Percentiles rank a stretch among this genome's conserved stretches.
phyloP scores from a whole-genome alignment of 2,113 vertebrate species.

The Pituophis catenifer region DNA sequence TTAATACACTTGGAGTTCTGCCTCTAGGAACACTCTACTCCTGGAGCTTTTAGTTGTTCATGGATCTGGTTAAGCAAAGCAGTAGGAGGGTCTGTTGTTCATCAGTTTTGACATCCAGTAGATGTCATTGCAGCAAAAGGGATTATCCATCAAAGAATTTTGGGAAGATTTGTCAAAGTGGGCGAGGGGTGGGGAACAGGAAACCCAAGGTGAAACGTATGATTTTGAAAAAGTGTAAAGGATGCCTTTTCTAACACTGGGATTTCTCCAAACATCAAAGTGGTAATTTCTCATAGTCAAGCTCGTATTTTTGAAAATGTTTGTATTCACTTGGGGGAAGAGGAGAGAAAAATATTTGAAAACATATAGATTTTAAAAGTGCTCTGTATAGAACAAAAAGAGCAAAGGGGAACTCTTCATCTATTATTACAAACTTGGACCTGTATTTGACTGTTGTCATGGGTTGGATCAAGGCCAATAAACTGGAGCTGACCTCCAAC shows the following conservation, averaged over 20 bases:
- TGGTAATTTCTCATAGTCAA: conserved; percentile 16
- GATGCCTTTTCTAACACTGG: conserved; percentile 10
- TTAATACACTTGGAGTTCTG: not conserved
- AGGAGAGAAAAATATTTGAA: conserved; percentile 31
- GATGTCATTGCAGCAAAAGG: conserved; percentile 36
- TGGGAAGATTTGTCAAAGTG: conserved; percentile 39
- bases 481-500: not conserved
- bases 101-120: conserved; percentile 34
- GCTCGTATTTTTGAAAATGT: conserved; percentile 41
- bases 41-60: not conserved
- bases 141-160: conserved; percentile 40
- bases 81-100: conserved; percentile 27
- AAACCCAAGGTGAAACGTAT: conserved; percentile 16
- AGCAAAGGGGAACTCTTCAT: conserved; percentile 42
- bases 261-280: conserved; percentile 19
- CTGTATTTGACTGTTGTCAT: not conserved
- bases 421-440: not conserved
- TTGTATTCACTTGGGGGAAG: conserved; percentile 45
- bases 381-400: conserved; percentile 45
- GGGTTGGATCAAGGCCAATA: not conserved
- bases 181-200: not conserved
- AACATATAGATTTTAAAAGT: conserved; percentile 28
- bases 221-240: conserved; percentile 26
- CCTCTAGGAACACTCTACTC: conserved; percentile 3
- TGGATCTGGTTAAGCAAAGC: conserved; percentile 15